phyloP scores from a whole-genome alignment of 2,113 vertebrate genomes.

The Herpailurus yagouaroundi region DNA sequence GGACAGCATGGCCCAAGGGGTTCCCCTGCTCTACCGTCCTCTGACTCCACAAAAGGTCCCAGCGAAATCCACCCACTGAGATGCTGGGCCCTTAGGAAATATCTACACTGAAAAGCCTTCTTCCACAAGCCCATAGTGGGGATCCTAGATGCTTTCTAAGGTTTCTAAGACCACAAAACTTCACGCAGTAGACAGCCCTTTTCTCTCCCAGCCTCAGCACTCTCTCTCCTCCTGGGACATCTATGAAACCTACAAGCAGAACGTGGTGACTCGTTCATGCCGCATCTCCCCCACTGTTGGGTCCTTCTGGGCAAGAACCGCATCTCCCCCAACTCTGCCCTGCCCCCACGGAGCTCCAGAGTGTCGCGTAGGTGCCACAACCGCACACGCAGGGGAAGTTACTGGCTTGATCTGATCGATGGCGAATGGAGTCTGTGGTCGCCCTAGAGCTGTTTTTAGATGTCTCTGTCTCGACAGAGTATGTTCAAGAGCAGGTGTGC shows the following conservation, averaged over 20 bases:
- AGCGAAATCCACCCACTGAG: background rate
- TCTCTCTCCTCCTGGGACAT: background rate
- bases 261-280: background rate
- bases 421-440: background rate
- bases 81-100: background rate
- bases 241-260: background rate
- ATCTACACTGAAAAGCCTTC: background rate
- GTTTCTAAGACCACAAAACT: conserved; percentile 30
- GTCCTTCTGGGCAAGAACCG: background rate
- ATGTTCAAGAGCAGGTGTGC: background rate
- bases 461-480: background rate
- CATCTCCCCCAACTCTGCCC: background rate
- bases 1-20: background rate
- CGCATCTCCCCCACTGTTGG: background rate
- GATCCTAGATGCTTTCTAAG: background rate
- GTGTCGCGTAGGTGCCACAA: background rate
- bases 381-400: background rate
- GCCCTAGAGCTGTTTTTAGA: background rate
- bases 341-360: background rate
- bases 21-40: background rate
- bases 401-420: background rate
- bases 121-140: background rate
- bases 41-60: background rate
- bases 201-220: background rate
- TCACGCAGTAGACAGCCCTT: background rate